Evolutionary conservation across 2,888 invertebrate genomes (phyloP).

Genomic region (Serrognathus titanus): DNA sequence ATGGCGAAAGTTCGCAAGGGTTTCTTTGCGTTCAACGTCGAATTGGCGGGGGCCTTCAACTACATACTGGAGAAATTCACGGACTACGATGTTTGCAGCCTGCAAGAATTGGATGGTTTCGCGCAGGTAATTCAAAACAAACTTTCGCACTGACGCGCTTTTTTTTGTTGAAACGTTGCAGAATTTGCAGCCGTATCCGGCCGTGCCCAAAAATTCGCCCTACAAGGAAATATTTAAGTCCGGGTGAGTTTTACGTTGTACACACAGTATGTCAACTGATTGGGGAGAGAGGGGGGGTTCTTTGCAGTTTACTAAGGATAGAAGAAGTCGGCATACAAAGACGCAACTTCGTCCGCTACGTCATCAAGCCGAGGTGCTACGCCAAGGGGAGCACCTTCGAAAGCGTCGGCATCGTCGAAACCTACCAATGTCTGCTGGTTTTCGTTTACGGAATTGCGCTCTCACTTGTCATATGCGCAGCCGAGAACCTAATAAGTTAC

Average conservation of each 20-base stretch:
- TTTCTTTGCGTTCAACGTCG: slow-evolving; percentile 48
- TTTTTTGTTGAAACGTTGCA: slow-evolving; percentile 13
- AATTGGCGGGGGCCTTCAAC: slow-evolving; percentile 44
- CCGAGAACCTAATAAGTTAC: slow-evolving; percentile 15
- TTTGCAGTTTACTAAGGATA: slow-evolving; percentile 30
- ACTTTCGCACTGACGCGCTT: background rate
- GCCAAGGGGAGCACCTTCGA: slow-evolving; percentile 35
- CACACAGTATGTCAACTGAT: background rate
- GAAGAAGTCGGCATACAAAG: slow-evolving; percentile 32
- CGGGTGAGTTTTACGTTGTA: slow-evolving; percentile 26
- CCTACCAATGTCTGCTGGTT: slow-evolving; percentile 32
- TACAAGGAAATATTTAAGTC: slow-evolving; percentile 35
- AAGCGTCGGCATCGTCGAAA: slow-evolving; percentile 35
- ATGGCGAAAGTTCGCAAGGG: slow-evolving; percentile 40
- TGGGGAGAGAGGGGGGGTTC: too few species aligned
- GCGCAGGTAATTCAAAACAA: slow-evolving; percentile 26
- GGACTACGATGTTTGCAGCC: slow-evolving; percentile 52
- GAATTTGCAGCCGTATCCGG: slow-evolving; percentile 29
- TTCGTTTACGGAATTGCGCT: slow-evolving; percentile 28
- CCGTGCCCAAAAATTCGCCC: slow-evolving; percentile 33
- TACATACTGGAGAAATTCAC: slow-evolving; percentile 48
- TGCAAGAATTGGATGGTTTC: slow-evolving; percentile 45
- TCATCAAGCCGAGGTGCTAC: slow-evolving; percentile 33
- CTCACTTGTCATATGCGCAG: slow-evolving; percentile 21
- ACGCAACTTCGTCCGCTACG: slow-evolving; percentile 27